A percentile compares a stretch with the other conserved stretches of the same genome.
These are phyloP conservation scores for Alexandromys oeconomus DNA, from an alignment of 2,797 vertebrate genomes.

Conservation along the genomic window DNA sequence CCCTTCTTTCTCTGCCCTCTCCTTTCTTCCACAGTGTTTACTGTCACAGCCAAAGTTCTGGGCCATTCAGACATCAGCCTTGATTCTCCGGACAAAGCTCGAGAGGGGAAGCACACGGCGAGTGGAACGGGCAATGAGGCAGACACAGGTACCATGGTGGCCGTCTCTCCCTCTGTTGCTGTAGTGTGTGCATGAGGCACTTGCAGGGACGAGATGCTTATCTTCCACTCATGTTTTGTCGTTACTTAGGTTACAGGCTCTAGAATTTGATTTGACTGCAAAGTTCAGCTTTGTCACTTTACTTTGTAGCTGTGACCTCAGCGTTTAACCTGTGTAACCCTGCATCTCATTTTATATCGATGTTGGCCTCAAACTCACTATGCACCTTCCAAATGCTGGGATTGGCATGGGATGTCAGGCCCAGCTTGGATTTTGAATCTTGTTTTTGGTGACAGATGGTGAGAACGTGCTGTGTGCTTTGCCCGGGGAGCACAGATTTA, in stretches of 20 bases:
- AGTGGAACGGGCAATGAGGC: constrained; percentile 96
- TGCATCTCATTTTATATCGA: neutral
- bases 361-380: neutral
- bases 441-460: neutral
- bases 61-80: constrained; percentile 94
- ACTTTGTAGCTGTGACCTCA: neutral
- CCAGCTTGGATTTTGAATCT: neutral
- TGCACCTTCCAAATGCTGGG: neutral
- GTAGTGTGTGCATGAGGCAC: fast-evolving
- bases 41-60: constrained; percentile 97
- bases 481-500: neutral
- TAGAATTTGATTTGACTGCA: neutral
- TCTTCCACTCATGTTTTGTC: neutral
- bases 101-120: constrained; percentile 93
- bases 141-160: constrained; percentile 92
- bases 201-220: neutral
- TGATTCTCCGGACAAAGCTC: constrained; percentile 94
- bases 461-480: neutral
- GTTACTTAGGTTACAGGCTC: neutral
- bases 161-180: neutral
- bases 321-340: neutral
- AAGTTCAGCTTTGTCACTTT: neutral
- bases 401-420: neutral
- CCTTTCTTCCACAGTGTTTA: constrained; percentile 89
- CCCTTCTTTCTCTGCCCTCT: neutral